A percentile compares a stretch with the other conserved stretches of the same genome.
These are phyloP conservation scores for Phasianus colchicus DNA, from an alignment of 2,113 vertebrate species.

Conservation along the genomic window DNA sequence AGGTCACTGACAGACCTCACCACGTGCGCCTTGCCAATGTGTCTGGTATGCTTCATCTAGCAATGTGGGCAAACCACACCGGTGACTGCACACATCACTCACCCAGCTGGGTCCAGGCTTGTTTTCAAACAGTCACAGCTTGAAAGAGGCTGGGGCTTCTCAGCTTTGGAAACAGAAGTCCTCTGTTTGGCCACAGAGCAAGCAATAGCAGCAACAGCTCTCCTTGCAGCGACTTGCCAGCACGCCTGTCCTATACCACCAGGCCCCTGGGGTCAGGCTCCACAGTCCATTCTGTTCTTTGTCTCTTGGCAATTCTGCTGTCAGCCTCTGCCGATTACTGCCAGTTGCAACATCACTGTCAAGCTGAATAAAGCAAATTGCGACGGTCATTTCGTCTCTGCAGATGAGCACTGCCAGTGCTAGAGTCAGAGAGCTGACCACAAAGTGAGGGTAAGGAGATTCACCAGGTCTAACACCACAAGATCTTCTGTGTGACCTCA, in stretches of 20 bases:
- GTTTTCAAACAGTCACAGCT: neutral
- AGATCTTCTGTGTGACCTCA: neutral
- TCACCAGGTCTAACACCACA: neutral
- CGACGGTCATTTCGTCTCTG: neutral
- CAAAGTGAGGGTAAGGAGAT: neutral
- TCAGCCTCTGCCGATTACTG: neutral
- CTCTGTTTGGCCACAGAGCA: neutral
- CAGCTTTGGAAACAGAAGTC: neutral
- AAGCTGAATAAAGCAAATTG: neutral
- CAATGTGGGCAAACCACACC: neutral
- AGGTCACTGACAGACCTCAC: fast-evolving
- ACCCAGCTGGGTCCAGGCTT: neutral
- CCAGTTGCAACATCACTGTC: neutral
- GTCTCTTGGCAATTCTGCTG: neutral
- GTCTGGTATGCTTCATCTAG: neutral
- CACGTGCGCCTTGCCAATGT: fast-evolving
- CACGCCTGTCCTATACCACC: neutral
- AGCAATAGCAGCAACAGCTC: neutral
- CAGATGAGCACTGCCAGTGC: neutral
- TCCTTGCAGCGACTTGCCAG: neutral
- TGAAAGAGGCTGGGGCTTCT: neutral
- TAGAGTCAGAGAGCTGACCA: neutral
- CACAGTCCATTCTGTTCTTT: neutral
- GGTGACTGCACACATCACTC: neutral
- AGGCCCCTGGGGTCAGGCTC: neutral